Percentiles rank a stretch among this genome's conserved stretches.
phyloP scores from a whole-genome alignment of 2,113 vertebrate species.

The Carlito syrichta region DNA sequence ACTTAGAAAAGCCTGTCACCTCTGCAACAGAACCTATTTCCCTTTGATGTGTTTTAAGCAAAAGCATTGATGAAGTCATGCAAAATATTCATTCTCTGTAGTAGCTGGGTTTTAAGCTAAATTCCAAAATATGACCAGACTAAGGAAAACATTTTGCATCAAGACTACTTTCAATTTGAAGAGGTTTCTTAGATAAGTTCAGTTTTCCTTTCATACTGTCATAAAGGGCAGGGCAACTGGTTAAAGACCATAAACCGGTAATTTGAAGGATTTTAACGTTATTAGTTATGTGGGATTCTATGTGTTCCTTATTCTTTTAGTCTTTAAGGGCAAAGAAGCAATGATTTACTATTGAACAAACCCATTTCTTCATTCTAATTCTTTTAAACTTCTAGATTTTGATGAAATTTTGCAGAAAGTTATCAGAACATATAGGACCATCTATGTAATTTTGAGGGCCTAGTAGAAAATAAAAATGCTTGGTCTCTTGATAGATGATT shows the following conservation, averaged over 20 bases:
- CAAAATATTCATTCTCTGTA: not conserved
- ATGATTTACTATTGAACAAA: not conserved
- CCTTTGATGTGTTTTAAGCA: not conserved
- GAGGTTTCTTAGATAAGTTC: not conserved
- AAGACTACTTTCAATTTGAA: not conserved
- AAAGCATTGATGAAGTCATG: not conserved
- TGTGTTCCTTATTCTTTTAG: not conserved
- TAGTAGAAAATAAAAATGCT: not conserved
- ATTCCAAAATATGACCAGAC: not conserved
- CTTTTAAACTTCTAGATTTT: not conserved
- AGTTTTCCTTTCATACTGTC: accelerated
- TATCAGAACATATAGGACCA: not conserved
- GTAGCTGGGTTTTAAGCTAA: not conserved
- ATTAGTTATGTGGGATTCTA: not conserved
- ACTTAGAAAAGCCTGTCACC: not conserved
- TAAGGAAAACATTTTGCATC: not conserved
- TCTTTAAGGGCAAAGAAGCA: not conserved
- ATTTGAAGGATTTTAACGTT: not conserved
- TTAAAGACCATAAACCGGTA: not conserved
- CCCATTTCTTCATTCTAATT: not conserved
- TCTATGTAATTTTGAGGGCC: not conserved
- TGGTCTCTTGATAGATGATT: too few species aligned
- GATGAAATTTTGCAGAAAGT: not conserved
- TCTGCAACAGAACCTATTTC: not conserved
- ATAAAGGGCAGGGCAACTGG: not conserved